Evolutionary conservation across 1,140 invertebrate genomes (phyloP), one percentile per base, ranked within the genome.

Genomic region (Diorhabda elongata): DNA sequence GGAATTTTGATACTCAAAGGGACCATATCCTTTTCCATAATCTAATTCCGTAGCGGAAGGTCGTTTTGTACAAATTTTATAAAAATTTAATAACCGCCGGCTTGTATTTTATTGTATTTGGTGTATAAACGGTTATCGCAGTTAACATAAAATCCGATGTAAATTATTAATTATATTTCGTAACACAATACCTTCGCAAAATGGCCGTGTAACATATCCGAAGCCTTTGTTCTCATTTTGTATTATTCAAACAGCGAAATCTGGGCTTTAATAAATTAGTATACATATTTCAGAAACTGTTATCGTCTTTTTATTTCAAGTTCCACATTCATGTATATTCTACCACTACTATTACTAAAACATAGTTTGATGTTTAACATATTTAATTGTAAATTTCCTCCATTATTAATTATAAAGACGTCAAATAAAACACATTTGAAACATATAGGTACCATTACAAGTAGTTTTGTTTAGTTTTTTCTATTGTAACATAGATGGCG

Each of bases 141-240:
- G 47, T n/a, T n/a, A 52, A n/a, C 47, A 6, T n/a, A n/a, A 52
- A 52, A 52, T n/a, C n/a, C 47, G 4, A 6, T n/a, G 47, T 52
- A 52, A 52, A 52, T 52, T 52, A 52, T 52, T 52, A 52, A 52
- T 52, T 52, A 52, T 52, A 52, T 52, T n/a, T 52, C 6, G 47
- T n/a, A 52, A 52, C 26, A 26, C 47, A 52, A 52, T 52, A 52
- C 47, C 47, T 52, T 52, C n/a, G n/a, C 47, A n/a, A 52, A 52
- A 52, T 52, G 47, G 47, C 47, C n/a, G 47, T n/a, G n/a, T n/a
- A 3, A 4, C 47, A 2, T 3, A 3, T 52, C n/a, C 47, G 47
- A 8, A 26, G 47, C 47, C n/a, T 52, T 52, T 52, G 47, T 52
- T 52, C 47, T 52, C 47, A n/a, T 52, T 52, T 8, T 52, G 47